These are phyloP conservation scores for Lapara coniferarum DNA, from an alignment of 2,888 invertebrate genomes.

Conservation along the genomic window DNA sequence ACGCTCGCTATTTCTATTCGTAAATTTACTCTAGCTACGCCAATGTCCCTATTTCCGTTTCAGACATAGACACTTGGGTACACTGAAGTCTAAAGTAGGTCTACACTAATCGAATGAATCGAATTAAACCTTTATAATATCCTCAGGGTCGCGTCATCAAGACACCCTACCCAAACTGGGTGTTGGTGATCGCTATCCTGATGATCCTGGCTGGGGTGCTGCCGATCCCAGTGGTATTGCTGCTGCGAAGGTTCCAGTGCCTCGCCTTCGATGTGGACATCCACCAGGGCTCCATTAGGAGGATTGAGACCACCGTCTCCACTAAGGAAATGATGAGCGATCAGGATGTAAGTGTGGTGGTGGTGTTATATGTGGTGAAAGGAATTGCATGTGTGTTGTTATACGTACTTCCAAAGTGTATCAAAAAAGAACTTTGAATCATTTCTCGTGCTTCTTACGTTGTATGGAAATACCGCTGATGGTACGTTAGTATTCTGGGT, in stretches of 20 bases:
- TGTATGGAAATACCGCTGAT: too few species aligned
- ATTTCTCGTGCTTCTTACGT: too few species aligned
- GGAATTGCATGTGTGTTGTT: too few species aligned
- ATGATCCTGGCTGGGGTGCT: constrained; percentile 92
- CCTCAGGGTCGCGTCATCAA: constrained; percentile 87
- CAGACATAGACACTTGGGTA: too few species aligned
- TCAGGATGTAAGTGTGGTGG: constrained; percentile 89
- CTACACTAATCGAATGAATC: too few species aligned
- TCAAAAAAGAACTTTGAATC: too few species aligned
- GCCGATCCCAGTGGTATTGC: constrained; percentile 93
- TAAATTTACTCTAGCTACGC: too few species aligned
- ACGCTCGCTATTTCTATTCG: too few species aligned
- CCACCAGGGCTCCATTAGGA: constrained; percentile 94
- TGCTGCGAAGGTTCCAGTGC: constrained; percentile 94
- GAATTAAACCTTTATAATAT: background rate
- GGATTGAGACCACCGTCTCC: constrained; percentile 96
- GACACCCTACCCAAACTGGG: constrained; percentile 91
- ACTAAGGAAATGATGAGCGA: constrained; percentile 98
- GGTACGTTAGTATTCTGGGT: too few species aligned
- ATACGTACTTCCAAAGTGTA: too few species aligned
- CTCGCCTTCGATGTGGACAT: constrained; percentile 94
- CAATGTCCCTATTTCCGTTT: too few species aligned
- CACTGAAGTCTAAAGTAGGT: too few species aligned
- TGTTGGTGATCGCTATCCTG: constrained; percentile 88
- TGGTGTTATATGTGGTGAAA: background rate